Evolutionary conservation across 2,113 vertebrate genomes (phyloP).

Genomic region (Gulo gulo): DNA sequence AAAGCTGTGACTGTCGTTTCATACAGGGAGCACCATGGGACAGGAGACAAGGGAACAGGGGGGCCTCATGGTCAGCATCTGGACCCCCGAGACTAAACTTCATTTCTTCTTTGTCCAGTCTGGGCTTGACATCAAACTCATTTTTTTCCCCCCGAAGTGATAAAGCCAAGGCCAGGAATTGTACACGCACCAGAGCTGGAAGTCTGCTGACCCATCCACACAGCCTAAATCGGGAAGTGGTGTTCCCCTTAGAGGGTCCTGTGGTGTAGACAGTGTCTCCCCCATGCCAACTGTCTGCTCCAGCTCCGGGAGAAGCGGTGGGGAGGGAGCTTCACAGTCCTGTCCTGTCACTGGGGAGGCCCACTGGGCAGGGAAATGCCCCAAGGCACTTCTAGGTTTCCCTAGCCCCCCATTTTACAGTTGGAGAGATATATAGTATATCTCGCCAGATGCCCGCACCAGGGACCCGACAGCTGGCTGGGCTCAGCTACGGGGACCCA

Average conservation of each 20-base stretch:
- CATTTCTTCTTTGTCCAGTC: neutral
- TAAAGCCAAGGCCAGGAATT: slow-evolving; percentile 52
- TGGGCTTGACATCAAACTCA: slow-evolving; percentile 22
- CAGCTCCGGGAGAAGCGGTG: neutral
- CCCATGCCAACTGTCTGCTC: fast-evolving
- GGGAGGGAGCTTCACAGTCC: neutral
- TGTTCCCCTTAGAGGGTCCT: neutral
- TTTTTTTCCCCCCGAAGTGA: neutral
- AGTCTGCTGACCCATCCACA: neutral
- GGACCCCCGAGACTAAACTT: neutral
- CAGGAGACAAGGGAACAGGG: fast-evolving
- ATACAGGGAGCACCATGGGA: neutral
- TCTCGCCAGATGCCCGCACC: neutral
- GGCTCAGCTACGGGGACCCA: neutral
- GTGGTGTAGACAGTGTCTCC: neutral
- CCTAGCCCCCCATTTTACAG: neutral
- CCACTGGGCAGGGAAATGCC: fast-evolving
- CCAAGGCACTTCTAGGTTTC: neutral
- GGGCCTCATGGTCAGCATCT: neutral
- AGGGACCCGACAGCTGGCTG: neutral
- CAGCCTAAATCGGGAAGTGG: neutral
- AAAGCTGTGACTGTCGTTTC: neutral
- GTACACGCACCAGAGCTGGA: neutral
- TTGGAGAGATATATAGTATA: neutral
- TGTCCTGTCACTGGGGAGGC: neutral